Conservation (phyloP, 2,113 vertebrate genomes). For the Salminus brasiliensis region DNA sequence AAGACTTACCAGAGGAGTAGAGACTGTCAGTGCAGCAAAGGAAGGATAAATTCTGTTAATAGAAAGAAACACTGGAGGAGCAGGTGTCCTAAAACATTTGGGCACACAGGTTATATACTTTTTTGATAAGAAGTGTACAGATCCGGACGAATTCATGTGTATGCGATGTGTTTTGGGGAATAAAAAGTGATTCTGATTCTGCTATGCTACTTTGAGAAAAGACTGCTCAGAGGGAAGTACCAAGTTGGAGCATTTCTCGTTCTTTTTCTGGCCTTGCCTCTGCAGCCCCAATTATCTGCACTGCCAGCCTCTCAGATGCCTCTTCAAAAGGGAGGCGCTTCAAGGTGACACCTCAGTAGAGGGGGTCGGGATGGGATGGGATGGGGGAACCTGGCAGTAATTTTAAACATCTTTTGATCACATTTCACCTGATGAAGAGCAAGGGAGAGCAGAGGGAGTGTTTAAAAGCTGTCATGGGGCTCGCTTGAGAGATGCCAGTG, state of each 20-base stretch:
- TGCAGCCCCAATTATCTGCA: slow-evolving; percentile 48
- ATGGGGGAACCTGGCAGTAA: slow-evolving; percentile 5
- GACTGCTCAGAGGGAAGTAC: slow-evolving; percentile 39
- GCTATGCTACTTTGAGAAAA: slow-evolving; percentile 5
- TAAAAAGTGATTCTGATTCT: background rate
- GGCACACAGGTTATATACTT: too few species aligned
- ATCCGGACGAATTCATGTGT: too few species aligned
- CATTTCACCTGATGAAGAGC: slow-evolving; percentile 10
- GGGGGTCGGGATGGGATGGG: slow-evolving; percentile 15
- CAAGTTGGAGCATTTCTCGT: slow-evolving; percentile 24
- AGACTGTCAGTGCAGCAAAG: too few species aligned
- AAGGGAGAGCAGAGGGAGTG: background rate
- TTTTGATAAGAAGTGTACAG: too few species aligned
- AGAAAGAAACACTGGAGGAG: too few species aligned
- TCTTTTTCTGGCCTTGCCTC: slow-evolving; percentile 35
- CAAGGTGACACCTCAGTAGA: slow-evolving; percentile 50
- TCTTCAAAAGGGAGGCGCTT: slow-evolving; percentile 55
- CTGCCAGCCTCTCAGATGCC: slow-evolving; percentile 54
- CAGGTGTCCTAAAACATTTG: too few species aligned
- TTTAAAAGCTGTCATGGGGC: slow-evolving; percentile 51
- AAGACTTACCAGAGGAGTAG: too few species aligned
- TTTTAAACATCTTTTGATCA: slow-evolving; percentile 46
- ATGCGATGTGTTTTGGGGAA: too few species aligned
- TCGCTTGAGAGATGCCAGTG: slow-evolving; percentile 36
- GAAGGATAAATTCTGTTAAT: too few species aligned